Base-by-base conservation (phyloP, 2,797 vertebrate species). In the Oreochromis grahami region DNA sequence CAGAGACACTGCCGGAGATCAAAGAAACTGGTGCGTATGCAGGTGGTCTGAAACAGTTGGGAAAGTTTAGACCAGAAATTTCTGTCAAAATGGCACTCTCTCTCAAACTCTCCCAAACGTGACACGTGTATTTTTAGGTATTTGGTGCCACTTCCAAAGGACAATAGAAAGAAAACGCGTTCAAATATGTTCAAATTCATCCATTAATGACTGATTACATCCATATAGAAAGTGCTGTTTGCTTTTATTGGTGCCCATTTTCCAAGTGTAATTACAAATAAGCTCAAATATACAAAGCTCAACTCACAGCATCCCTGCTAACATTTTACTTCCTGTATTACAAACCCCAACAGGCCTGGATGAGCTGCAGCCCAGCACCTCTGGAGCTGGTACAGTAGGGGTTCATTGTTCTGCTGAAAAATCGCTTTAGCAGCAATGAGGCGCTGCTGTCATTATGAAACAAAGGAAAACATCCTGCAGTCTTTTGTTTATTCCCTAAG, bases 51-150 rank as follows among this genome's bases (percentile, higher is more conserved):
- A 50, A 74, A 13, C 70, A 14, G 17, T 50, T 8, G 26, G 70
- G 70, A 50, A 72, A 34, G 70, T 50, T 74, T n/a, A 50, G 70
- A 74, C 70, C 70, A 34, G 70, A 50, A 14, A 74, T 32, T 29
- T 74, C 26, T 74, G 43, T 32, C 26, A 50, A 74, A 50, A 2
- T 5, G 19, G 43, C 43, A 19, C 43, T 26, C 14, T 8, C 63
- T 72, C 41, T 29, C 68, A 32, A 32, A 32, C 24, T 29, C 68
- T n/a, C 26, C 7, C 26, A 74, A 50, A 74, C 2, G 0, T 0
- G 0, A 1, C 70, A 13, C 45, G 2, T 50, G 70, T 74, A 34
- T 3, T 32, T 60, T 60, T 78, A 32, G 56, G 43, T 21, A 2
- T 63, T 78, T 0, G 3, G 38, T 34, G 5, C 29, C 19, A 63